Conservation (phyloP, 2,888 invertebrate species). For the Mimas tiliae region DNA sequence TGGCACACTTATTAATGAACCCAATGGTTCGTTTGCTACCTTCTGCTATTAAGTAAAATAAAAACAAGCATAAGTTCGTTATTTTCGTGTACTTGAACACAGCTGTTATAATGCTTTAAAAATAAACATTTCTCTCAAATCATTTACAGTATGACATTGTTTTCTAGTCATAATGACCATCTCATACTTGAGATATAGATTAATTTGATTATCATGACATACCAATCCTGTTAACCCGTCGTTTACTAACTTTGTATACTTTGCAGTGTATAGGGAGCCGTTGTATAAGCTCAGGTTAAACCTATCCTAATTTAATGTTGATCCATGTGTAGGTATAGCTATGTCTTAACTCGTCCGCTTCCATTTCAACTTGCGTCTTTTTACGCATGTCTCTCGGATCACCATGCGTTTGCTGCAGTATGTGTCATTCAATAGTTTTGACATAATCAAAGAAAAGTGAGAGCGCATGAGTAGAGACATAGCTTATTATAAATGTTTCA, state of each 20-base stretch:
- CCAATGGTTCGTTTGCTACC: no score
- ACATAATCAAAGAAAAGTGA: background rate
- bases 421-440: background rate
- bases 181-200: constrained; percentile 33
- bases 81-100: background rate
- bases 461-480: background rate
- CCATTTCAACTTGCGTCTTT: background rate
- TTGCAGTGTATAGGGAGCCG: constrained; percentile 39
- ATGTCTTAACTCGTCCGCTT: background rate
- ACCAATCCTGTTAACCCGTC: constrained; percentile 1
- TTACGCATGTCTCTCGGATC: background rate
- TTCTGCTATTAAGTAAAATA: no score
- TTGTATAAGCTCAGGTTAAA: constrained; percentile 47
- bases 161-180: constrained; percentile 49
- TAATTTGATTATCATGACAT: constrained; percentile 45
- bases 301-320: constrained; percentile 57
- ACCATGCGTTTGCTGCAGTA: background rate
- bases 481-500: constrained; percentile 47
- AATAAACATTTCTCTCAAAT: background rate
- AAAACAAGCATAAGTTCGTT: no score
- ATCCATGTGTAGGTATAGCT: constrained; percentile 57
- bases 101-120: background rate
- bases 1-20: no score
- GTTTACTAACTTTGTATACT: constrained; percentile 35
- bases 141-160: constrained; percentile 22